phyloP scores from a whole-genome alignment of 2,888 invertebrate species.

The Caenorhabditis angaria region DNA sequence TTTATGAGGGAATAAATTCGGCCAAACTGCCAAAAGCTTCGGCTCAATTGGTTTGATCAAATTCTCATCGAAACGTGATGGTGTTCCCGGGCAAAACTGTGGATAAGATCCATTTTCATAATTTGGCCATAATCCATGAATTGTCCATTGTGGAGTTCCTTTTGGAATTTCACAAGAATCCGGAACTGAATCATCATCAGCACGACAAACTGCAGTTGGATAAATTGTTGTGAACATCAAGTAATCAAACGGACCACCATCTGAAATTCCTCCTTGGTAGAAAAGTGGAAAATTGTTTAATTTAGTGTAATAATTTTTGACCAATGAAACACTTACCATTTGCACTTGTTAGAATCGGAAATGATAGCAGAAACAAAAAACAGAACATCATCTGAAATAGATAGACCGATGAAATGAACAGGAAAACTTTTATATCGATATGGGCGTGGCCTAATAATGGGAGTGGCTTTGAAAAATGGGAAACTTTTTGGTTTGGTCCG shows the following conservation, averaged over 20 bases:
- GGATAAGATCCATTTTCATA: slow-evolving; percentile 49
- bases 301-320: no score
- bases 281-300: no score
- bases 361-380: no score
- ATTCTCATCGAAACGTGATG: slow-evolving; percentile 42
- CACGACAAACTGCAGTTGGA: slow-evolving; percentile 54
- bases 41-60: slow-evolving; percentile 40
- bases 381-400: no score
- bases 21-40: slow-evolving; percentile 44
- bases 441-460: no score
- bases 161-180: slow-evolving; percentile 56
- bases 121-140: slow-evolving; percentile 61
- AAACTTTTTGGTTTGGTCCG: no score
- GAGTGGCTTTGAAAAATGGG: no score
- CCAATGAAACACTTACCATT: no score
- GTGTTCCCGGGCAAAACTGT: slow-evolving; percentile 47
- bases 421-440: no score
- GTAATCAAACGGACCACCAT: slow-evolving; percentile 39
- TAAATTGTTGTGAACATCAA: slow-evolving; percentile 55
- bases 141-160: slow-evolving; percentile 45
- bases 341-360: no score
- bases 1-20: slow-evolving; percentile 50
- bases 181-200: slow-evolving; percentile 50
- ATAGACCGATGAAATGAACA: no score
- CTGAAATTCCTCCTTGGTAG: no score